A percentile compares a stretch with the other conserved stretches of the same genome.
These are phyloP conservation scores for Drosophila demipolita DNA, from an alignment of 2,888 invertebrate genomes.

Conservation along the genomic window DNA sequence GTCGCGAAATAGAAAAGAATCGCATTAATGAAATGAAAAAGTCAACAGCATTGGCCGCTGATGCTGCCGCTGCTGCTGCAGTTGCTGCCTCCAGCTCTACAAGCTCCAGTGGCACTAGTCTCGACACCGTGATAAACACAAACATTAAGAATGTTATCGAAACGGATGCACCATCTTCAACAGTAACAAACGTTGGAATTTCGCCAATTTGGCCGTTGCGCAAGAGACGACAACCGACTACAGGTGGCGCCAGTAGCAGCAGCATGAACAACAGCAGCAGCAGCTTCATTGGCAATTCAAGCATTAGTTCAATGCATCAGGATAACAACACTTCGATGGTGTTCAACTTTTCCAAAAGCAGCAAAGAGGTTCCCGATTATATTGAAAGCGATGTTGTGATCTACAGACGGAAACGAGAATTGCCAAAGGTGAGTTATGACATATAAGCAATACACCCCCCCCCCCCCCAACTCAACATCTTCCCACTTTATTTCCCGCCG, in stretches of 20 bases:
- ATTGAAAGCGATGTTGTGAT: conserved; percentile 95
- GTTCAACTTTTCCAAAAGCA: conserved; percentile 92
- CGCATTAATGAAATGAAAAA: conserved; percentile 89
- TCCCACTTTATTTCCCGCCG: conserved; percentile 6
- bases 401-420: conserved; percentile 88
- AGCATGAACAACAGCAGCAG: conserved; percentile 1
- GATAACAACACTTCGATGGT: conserved; percentile 91
- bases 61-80: conserved; percentile 46
- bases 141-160: conserved; percentile 61
- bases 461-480: neutral
- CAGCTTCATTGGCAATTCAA: conserved; percentile 5
- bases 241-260: conserved; percentile 46
- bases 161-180: conserved; percentile 65
- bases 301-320: conserved; percentile 26
- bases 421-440: conserved; percentile 89
- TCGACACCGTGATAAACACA: conserved; percentile 81
- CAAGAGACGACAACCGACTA: conserved; percentile 69
- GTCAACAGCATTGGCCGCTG: conserved; percentile 68
- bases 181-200: conserved; percentile 33
- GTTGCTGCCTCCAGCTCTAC: conserved; percentile 31
- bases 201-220: conserved; percentile 82
- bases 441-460: neutral
- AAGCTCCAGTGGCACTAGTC: conserved; percentile 60
- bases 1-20: conserved; percentile 89
- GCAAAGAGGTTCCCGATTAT: conserved; percentile 95